Evolutionary conservation across 2,888 invertebrate species (phyloP).

Genomic region (Nephrocerus scutellatus): DNA sequence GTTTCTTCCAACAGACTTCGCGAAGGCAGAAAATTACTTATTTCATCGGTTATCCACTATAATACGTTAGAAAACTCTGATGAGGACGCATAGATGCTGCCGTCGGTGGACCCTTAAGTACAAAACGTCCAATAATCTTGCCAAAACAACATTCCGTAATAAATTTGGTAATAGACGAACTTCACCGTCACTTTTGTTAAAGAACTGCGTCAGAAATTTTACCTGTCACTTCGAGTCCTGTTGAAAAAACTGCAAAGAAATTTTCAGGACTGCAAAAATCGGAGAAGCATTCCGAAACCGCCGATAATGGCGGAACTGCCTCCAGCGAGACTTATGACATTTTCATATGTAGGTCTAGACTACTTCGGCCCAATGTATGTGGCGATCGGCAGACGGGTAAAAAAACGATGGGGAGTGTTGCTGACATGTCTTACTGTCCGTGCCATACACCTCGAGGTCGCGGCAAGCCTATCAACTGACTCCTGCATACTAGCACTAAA

Average conservation of each 20-base stretch:
- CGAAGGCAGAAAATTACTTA: too few species aligned
- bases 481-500: conserved; percentile 16
- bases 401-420: conserved; percentile 18
- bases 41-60: too few species aligned
- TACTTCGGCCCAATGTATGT: conserved; percentile 16
- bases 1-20: too few species aligned
- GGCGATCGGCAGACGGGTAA: conserved; percentile 9
- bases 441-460: conserved; percentile 19
- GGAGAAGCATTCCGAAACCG: conserved; percentile 3
- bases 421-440: conserved; percentile 18
- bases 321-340: conserved; percentile 9
- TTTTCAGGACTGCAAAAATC: conserved; percentile 13
- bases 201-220: too few species aligned
- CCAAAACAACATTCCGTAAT: too few species aligned
- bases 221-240: too few species aligned
- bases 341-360: conserved; percentile 13
- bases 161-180: too few species aligned
- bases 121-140: too few species aligned
- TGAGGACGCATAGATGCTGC: too few species aligned
- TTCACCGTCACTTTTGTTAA: too few species aligned
- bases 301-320: conserved; percentile 15
- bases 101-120: too few species aligned
- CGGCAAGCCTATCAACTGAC: conserved; percentile 14
- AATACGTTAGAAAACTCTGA: too few species aligned
- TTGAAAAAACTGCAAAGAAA: conserved; percentile 7